These are phyloP conservation scores for Carcharodon carcharias DNA, from an alignment of 2,797 vertebrate species.

Conservation along the genomic window DNA sequence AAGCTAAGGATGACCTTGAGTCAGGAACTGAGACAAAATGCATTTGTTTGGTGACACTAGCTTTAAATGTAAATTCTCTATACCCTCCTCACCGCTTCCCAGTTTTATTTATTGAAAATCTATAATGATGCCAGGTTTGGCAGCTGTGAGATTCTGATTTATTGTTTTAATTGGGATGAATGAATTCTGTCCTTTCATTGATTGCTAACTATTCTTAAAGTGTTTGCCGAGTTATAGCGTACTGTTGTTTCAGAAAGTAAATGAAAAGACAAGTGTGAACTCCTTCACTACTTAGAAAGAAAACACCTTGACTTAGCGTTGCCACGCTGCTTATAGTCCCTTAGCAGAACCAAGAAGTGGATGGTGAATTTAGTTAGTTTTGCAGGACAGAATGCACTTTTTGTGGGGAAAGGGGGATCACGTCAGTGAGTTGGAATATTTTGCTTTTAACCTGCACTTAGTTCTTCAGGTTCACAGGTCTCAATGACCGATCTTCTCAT, in stretches of 20 bases:
- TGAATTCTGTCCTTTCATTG: background rate
- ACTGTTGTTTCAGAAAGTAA: background rate
- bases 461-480: background rate
- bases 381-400: background rate
- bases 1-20: background rate
- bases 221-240: background rate
- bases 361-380: background rate
- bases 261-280: background rate
- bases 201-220: background rate
- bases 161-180: conserved; percentile 25
- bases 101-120: conserved; percentile 26
- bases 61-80: conserved; percentile 11
- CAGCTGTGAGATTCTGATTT: background rate
- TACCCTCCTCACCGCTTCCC: background rate
- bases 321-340: too few relatives aligned
- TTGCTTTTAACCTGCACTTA: background rate
- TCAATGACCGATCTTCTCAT: background rate
- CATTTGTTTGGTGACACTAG: conserved; percentile 20
- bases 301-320: background rate
- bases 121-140: background rate
- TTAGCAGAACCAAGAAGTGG: background rate
- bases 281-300: background rate
- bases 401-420: background rate
- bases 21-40: background rate
- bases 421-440: background rate